Percentiles rank a stretch among this genome's conserved stretches.
These are phyloP conservation scores for Lasioglossum zephyrum DNA, from an alignment of 2,888 invertebrate species.

Conservation along the genomic window DNA sequence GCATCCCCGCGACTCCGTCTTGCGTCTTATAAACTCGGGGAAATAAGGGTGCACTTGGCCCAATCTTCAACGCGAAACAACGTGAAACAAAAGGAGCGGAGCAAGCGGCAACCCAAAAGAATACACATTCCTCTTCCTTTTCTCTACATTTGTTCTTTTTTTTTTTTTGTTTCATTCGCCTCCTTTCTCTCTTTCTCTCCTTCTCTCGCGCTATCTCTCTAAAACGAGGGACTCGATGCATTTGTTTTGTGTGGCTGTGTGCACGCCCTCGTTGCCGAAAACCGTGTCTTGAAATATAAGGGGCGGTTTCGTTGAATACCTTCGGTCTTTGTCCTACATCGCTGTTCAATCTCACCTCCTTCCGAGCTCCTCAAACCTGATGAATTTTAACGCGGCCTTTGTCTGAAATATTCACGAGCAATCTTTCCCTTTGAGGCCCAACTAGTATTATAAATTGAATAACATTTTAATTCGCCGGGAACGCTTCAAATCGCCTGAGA, in stretches of 20 bases:
- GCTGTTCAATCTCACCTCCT: background rate
- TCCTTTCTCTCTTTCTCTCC: background rate
- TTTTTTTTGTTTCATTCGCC: background rate
- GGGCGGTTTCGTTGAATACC: constrained; percentile 21
- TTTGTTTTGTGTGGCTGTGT: constrained; percentile 8
- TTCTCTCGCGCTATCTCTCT: background rate
- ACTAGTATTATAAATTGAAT: background rate
- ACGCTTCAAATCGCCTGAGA: background rate
- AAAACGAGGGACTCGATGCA: constrained; percentile 13
- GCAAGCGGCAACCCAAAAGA: background rate
- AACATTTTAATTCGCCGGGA: background rate
- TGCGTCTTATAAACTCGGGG: constrained; percentile 31
- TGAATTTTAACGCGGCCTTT: background rate
- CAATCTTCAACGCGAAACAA: constrained; percentile 44
- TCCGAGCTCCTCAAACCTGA: background rate
- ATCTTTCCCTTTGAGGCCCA: background rate
- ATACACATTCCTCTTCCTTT: constrained; percentile 14
- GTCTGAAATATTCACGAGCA: background rate
- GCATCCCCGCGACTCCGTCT: constrained; percentile 14
- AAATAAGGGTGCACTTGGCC: constrained; percentile 39
- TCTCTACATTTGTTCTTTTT: background rate
- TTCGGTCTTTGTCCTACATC: constrained; percentile 23
- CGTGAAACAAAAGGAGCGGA: constrained; percentile 20
- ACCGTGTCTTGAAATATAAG: constrained; percentile 36
- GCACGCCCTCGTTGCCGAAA: constrained; percentile 35